Evolutionary conservation across 1,140 invertebrate genomes (phyloP), one percentile per base, ranked within the genome.

Genomic region (Mycetomoellerius zeteki): DNA sequence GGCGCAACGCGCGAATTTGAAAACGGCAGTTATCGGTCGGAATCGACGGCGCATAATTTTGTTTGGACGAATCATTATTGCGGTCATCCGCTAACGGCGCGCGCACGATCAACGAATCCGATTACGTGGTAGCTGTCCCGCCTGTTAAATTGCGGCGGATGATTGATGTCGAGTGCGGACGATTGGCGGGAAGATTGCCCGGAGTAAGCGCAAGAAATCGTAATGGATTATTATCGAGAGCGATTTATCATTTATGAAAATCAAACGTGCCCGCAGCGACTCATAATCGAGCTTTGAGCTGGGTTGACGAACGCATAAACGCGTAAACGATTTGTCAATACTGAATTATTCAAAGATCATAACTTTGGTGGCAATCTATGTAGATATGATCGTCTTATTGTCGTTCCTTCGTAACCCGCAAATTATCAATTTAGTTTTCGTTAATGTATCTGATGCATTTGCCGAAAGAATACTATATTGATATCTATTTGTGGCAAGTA

Each of bases 41-140:
- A 86, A 90, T 90, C 86, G 75, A 86, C 54, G 78, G 60, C 60
- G 86, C 89, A 90, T 92, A 92, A 92, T 92, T 92, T 88, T 90
- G 90, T 91, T 92, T 92, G 88, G 92, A 89, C 88, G 90, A 92
- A 91, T 92, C 90, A 92, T 88, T 91, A 91, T 90, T 91, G 90
- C 89, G 90, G 90, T 89, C 88, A 90, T 88, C 87, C 88, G 77
- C 85, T 82, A 69, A 86, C 75, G 54, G 80, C 62, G 75, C 82
- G 76, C 73, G 47, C 47, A 50, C 47, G 80, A 56, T 58, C 69
- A 60, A 60, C 78, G 89, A 90, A 90, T 90, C 82, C 86, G 82
- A 86, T 90, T 88, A 88, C 86, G 64, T 52, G 72, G 85, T 86
- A 87, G 72, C 89, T 89, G 89, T 90, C 76, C 85, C 73, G 37